phyloP scores from a whole-genome alignment of 2,113 vertebrate species.

The Paedocypris sp. region DNA sequence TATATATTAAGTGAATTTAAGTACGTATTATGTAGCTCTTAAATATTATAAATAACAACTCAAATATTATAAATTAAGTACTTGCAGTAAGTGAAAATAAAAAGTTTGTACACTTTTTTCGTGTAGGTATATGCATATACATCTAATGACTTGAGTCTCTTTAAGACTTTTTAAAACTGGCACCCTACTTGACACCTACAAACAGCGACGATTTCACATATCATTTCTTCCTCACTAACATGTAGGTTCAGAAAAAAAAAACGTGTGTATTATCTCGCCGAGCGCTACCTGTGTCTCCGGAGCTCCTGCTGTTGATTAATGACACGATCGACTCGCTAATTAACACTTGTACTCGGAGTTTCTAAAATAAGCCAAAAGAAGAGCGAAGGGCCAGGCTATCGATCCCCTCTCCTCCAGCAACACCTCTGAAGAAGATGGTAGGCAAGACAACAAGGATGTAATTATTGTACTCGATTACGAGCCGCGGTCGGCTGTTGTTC shows the following conservation, averaged over 20 bases:
- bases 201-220: too few relatives aligned
- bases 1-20: too few relatives aligned
- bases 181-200: too few relatives aligned
- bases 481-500: not conserved
- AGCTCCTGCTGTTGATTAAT: conserved; percentile 56
- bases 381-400: conserved; percentile 44
- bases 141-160: too few relatives aligned
- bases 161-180: too few relatives aligned
- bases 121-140: too few relatives aligned
- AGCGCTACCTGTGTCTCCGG: conserved; percentile 36
- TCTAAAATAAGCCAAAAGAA: conserved; percentile 48
- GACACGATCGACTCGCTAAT: conserved; percentile 58
- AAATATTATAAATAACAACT: too few relatives aligned
- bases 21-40: too few relatives aligned
- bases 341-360: conserved; percentile 50
- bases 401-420: conserved; percentile 40
- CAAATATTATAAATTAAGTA: too few relatives aligned
- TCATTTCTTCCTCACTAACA: not conserved
- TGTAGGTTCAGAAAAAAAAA: not conserved
- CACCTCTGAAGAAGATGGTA: conserved; percentile 29
- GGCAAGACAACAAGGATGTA: conserved; percentile 22
- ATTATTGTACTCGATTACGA: conserved; percentile 44
- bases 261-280: conserved; percentile 11
- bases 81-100: too few relatives aligned
- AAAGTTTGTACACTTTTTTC: too few relatives aligned